These are phyloP conservation scores for Lapara coniferarum DNA, from an alignment of 2,888 invertebrate genomes.

Conservation along the genomic window DNA sequence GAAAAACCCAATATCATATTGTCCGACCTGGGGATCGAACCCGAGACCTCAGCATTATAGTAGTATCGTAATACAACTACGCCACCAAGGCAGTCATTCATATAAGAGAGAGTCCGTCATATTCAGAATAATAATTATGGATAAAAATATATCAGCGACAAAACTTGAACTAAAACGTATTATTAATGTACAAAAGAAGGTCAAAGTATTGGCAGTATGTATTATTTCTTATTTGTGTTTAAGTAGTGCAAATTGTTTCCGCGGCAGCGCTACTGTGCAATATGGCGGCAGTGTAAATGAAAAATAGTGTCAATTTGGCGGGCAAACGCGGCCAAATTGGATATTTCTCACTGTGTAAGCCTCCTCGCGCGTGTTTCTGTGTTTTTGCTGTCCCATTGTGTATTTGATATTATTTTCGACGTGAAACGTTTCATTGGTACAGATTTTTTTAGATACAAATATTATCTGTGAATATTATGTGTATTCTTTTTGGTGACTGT, in stretches of 20 bases:
- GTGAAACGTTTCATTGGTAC: conserved; percentile 33
- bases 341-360: conserved; percentile 75
- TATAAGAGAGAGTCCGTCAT: too few species aligned
- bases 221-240: conserved; percentile 24
- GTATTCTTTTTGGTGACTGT: background rate
- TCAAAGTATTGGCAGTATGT: background rate
- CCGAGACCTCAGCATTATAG: too few species aligned
- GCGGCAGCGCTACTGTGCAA: conserved; percentile 54
- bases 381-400: conserved; percentile 47
- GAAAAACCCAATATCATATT: too few species aligned
- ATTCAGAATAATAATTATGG: too few species aligned
- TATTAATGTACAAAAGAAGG: too few species aligned
- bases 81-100: too few species aligned
- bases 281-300: conserved; percentile 70
- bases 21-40: too few species aligned
- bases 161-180: too few species aligned
- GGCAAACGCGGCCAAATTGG: conserved; percentile 79
- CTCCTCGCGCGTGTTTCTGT: conserved; percentile 54
- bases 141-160: too few species aligned
- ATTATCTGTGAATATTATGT: background rate
- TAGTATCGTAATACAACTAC: too few species aligned
- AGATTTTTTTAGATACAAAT: conserved; percentile 2
- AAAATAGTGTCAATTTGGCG: conserved; percentile 79
- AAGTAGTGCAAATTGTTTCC: conserved; percentile 20
- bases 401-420: conserved; percentile 40